These are phyloP conservation scores for Sarcophaga rosellei DNA, from an alignment of 2,888 invertebrate species.

Conservation along the genomic window DNA sequence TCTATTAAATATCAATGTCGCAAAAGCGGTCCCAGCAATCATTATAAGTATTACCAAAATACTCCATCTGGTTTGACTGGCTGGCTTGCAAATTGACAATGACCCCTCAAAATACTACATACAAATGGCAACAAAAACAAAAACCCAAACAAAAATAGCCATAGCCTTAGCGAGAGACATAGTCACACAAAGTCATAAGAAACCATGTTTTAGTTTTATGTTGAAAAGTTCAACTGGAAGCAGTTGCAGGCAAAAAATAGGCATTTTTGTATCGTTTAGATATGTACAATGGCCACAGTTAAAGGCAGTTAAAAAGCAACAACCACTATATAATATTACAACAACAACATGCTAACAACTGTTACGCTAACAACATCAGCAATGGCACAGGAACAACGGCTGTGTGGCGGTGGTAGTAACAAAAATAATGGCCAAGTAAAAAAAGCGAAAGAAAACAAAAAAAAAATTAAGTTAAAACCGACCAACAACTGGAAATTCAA, in stretches of 20 bases:
- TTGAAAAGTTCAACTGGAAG: slow-evolving; percentile 36
- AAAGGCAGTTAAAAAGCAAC: slow-evolving; percentile 40
- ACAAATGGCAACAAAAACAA: slow-evolving; percentile 1
- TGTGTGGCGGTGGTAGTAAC: not conserved
- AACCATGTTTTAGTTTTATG: not conserved
- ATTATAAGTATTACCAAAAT: slow-evolving; percentile 45
- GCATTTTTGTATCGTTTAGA: not conserved
- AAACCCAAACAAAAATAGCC: not conserved
- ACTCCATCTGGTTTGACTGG: slow-evolving; percentile 20
- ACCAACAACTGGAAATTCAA: slow-evolving; percentile 20
- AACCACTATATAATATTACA: not conserved
- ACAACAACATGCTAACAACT: slow-evolving; percentile 60
- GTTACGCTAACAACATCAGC: slow-evolving; percentile 46
- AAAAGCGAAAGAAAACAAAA: slow-evolving; percentile 5
- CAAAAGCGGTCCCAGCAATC: slow-evolving; percentile 61
- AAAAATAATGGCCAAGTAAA: not conserved
- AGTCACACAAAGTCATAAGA: not conserved
- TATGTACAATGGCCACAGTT: slow-evolving; percentile 12
- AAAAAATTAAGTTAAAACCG: slow-evolving; percentile 5
- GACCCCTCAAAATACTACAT: slow-evolving; percentile 39
- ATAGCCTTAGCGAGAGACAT: no score
- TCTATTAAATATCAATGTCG: slow-evolving; percentile 68
- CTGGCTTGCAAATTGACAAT: slow-evolving; percentile 59
- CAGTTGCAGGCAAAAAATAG: not conserved
- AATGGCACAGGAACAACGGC: not conserved